Evolutionary conservation across 2,888 invertebrate species (phyloP), one percentile per base, ranked within the genome.

Genomic region (Neria commutata): DNA sequence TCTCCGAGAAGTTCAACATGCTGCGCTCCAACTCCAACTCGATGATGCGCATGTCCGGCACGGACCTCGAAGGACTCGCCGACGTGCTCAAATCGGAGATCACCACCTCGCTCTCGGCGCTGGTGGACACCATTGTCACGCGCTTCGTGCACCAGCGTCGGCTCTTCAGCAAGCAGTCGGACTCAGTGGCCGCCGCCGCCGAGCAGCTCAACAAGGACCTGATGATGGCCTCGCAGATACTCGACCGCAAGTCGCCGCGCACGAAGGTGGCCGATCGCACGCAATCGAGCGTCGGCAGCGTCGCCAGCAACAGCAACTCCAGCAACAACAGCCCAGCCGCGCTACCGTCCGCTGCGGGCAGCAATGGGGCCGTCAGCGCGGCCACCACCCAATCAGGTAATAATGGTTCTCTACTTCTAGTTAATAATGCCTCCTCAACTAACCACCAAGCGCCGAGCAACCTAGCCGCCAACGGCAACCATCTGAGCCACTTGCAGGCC

Each of bases 71-170:
- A 78, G 91, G 91, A 54, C 85, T 98, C 52, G 94, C 95, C n/a
- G 94, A 95, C 75, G 89, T 91, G 56, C 85, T 98, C 4, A 97
- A 97, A 83, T 89, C 88, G 53, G 96, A 97, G 84, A 91, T 97
- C 67, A 90, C 91, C 23, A 87, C 91, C 34, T 92, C 92, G 1
- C 83, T 97, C 46, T 89, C 91, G 17, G 91, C 89, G 67, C 85
- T 95, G 46, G 91, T 97, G 68, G 96, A 97, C 81, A 91, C 92
- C 19, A 91, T 95, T 61, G 88, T 96, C 62, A 89, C 91, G 25
- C 87, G 92, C 69, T 94, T 92, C 76, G 88, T 92, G 62, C 92
- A 93, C 68, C 92, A 93, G 80, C 86, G 91, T 63, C 86, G 91
- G 67, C 87, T 88, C 67, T 83, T 89, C 68, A 89, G 89, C 62